Conservation (phyloP, 2,797 vertebrate species). For the Phaenicophaeus curvirostris region DNA sequence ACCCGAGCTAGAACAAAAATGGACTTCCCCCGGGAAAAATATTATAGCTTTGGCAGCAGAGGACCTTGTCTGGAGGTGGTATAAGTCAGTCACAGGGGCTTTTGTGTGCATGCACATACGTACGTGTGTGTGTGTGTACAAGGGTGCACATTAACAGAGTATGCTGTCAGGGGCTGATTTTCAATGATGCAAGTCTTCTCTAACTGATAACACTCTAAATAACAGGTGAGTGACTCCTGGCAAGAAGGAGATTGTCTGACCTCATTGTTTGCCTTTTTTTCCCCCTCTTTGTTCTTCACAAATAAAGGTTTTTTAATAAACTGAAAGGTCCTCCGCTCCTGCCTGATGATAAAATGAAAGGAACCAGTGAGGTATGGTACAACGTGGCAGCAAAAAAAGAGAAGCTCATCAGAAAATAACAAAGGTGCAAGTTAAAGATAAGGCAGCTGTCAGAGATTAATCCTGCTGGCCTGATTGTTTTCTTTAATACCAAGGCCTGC, state of each 20-base stretch:
- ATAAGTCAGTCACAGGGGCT: conserved; percentile 75
- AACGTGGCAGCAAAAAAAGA: conserved; percentile 91
- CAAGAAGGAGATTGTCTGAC: conserved; percentile 98
- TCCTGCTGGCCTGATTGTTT: conserved; percentile 99
- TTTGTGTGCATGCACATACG: conserved; percentile 16
- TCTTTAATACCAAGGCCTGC: conserved; percentile 99
- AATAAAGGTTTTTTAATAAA: conserved; percentile 99
- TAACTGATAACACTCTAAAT: conserved; percentile 95
- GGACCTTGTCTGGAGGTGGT: conserved; percentile 84
- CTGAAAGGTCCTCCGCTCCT: conserved; percentile 95
- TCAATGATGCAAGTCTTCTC: conserved; percentile 82
- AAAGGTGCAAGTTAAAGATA: conserved; percentile 99
- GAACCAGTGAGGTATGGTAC: conserved; percentile 99
- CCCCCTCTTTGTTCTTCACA: conserved; percentile 99
- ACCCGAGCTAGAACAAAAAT: conserved; percentile 14
- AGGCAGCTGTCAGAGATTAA: conserved; percentile 99
- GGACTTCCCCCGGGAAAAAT: conserved; percentile 30
- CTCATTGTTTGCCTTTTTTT: conserved; percentile 97
- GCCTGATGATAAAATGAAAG: conserved; percentile 98
- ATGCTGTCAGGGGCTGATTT: conserved; percentile 80
- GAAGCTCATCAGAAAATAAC: conserved; percentile 99
- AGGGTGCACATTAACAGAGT: conserved; percentile 41
- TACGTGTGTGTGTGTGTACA: neutral
- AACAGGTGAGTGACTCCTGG: conserved; percentile 99
- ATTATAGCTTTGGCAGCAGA: conserved; percentile 79